A percentile compares a stretch with the other conserved stretches of the same genome.
These are phyloP conservation scores for Ennomos erosarius DNA, from an alignment of 2,888 invertebrate species.

Conservation along the genomic window DNA sequence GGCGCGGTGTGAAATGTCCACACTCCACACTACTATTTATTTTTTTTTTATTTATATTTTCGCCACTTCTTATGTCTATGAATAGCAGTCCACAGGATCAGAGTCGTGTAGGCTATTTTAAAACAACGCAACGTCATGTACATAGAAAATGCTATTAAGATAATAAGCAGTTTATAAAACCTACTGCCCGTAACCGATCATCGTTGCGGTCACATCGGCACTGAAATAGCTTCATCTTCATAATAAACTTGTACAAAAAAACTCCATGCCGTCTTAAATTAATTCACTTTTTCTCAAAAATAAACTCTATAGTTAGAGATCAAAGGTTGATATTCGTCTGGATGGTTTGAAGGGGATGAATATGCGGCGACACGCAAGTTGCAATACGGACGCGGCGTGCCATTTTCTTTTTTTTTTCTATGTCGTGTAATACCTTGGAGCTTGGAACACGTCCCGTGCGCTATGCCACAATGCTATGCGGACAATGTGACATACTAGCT, in stretches of 20 bases:
- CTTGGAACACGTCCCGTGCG: slow-evolving; percentile 61
- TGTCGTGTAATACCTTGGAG: slow-evolving; percentile 59
- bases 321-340: slow-evolving; percentile 39
- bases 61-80: too few species aligned
- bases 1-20: too few species aligned
- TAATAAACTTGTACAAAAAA: slow-evolving; percentile 17
- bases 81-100: too few species aligned
- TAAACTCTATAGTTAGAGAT: slow-evolving; percentile 28
- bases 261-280: slow-evolving; percentile 16
- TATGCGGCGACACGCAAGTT: slow-evolving; percentile 61
- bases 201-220: slow-evolving; percentile 24
- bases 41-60: too few species aligned
- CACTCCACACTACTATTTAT: too few species aligned
- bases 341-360: slow-evolving; percentile 46
- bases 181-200: slow-evolving; percentile 36
- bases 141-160: slow-evolving; percentile 5
- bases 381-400: slow-evolving; percentile 49
- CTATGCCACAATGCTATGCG: slow-evolving; percentile 53
- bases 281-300: background rate
- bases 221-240: slow-evolving; percentile 25
- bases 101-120: too few species aligned
- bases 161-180: slow-evolving; percentile 44
- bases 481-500: slow-evolving; percentile 45
- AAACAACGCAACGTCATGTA: background rate
- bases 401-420: slow-evolving; percentile 60